phyloP scores from a whole-genome alignment of 1,140 invertebrate genomes.

The Tetragonula clypearis region DNA sequence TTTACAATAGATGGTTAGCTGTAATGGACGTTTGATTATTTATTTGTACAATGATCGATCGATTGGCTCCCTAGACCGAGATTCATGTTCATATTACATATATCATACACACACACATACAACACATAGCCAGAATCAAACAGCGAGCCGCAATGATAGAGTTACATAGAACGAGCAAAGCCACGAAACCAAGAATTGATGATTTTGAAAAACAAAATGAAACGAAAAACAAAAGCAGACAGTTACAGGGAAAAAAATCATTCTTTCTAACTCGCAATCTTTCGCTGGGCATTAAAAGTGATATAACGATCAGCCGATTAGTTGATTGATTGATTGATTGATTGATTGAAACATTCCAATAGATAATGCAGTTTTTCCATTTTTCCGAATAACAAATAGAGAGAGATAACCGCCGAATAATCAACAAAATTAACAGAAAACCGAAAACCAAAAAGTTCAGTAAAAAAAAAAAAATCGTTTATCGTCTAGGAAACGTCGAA shows the following conservation, averaged over 20 bases:
- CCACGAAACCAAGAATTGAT: slow-evolving; percentile 32
- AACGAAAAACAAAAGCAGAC: slow-evolving; percentile 56
- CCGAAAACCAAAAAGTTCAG: slow-evolving; percentile 3
- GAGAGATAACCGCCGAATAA: slow-evolving; percentile 31
- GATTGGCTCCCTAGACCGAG: slow-evolving; percentile 56
- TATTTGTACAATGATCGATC: not conserved
- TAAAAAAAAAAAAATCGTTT: not conserved
- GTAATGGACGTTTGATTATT: not conserved
- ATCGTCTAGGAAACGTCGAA: slow-evolving; percentile 18
- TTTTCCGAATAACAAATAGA: slow-evolving; percentile 19
- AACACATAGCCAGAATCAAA: slow-evolving; percentile 39
- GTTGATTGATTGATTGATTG: slow-evolving; percentile 43
- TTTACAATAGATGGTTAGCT: not conserved
- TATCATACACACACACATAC: slow-evolving; percentile 53
- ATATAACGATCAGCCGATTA: slow-evolving; percentile 51
- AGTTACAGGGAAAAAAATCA: slow-evolving; percentile 55
- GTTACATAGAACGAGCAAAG: slow-evolving; percentile 33
- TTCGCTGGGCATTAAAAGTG: slow-evolving; percentile 80
- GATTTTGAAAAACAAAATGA: slow-evolving; percentile 62
- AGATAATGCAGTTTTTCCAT: slow-evolving; percentile 44
- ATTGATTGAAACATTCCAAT: slow-evolving; percentile 42
- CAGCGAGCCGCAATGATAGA: slow-evolving; percentile 42
- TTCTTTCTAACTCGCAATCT: slow-evolving; percentile 74
- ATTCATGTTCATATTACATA: slow-evolving; percentile 58
- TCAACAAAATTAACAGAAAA: slow-evolving; percentile 19